Conservation (phyloP, 92 coral and sea anemone genomes). For the Palythoa heliodiscus region DNA sequence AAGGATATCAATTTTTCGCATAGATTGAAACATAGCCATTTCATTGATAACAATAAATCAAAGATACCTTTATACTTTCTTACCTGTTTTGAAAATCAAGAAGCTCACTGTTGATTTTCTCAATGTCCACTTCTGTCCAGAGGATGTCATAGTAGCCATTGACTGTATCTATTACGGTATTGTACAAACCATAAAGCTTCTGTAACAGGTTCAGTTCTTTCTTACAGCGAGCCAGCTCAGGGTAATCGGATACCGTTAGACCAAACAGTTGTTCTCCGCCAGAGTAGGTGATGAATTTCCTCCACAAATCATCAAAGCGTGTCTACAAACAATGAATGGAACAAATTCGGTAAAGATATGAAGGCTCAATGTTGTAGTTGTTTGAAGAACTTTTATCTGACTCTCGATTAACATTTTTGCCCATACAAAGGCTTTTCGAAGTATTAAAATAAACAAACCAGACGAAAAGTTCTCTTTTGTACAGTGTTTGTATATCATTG, state of each 20-base stretch:
- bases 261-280: conserved; percentile 93
- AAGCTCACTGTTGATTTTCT: conserved; percentile 82
- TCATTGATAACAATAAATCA: no score
- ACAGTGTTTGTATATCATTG: no score
- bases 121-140: conserved; percentile 91
- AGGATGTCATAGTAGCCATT: conserved; percentile 89
- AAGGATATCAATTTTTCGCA: no score
- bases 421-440: no score
- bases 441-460: no score
- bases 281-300: conserved; percentile 81
- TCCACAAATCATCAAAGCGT: conserved; percentile 90
- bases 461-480: no score
- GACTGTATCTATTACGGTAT: conserved; percentile 86
- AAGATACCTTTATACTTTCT: not conserved
- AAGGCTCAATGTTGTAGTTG: no score
- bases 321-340: not conserved
- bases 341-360: no score
- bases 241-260: conserved; percentile 80
- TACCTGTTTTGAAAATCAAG: conserved; percentile 91
- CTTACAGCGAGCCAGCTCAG: conserved; percentile 83
- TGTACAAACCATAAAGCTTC: conserved; percentile 86
- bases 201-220: conserved; percentile 83
- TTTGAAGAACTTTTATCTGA: no score
- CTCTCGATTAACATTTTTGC: no score
- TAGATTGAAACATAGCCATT: no score